phyloP scores from a whole-genome alignment of 2,888 invertebrate genomes.

The Nowickia ferox region DNA sequence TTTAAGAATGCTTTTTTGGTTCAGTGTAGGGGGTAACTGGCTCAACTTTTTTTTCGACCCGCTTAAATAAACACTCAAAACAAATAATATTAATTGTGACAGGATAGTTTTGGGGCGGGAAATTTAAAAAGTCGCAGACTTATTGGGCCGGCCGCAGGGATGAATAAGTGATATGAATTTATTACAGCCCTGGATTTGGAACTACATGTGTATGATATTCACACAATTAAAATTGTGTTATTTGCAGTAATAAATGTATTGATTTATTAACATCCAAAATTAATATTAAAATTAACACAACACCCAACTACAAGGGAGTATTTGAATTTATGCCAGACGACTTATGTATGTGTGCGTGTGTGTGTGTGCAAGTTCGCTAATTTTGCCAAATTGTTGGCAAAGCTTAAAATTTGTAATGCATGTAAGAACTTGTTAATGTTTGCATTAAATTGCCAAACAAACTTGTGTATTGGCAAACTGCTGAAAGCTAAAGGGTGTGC shows the following conservation, averaged over 20 bases:
- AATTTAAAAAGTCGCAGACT: too few relatives aligned
- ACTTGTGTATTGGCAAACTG: conserved; percentile 39
- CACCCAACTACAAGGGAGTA: conserved; percentile 17
- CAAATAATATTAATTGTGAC: too few relatives aligned
- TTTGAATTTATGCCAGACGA: conserved; percentile 6
- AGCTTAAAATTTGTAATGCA: conserved; percentile 28
- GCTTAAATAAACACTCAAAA: too few relatives aligned
- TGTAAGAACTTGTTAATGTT: conserved; percentile 49
- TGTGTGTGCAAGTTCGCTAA: background rate
- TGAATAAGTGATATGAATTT: too few relatives aligned
- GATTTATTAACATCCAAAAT: conserved; percentile 40
- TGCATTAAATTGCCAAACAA: conserved; percentile 42
- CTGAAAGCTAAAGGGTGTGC: conserved; percentile 17
- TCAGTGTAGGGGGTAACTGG: too few relatives aligned
- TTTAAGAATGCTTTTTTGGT: too few relatives aligned
- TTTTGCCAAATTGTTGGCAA: conserved; percentile 38
- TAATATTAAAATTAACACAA: conserved; percentile 35
- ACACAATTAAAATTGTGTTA: conserved; percentile 23
- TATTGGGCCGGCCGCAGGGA: too few relatives aligned
- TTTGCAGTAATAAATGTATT: conserved; percentile 50
- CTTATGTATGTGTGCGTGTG: background rate
- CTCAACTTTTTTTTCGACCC: too few relatives aligned
- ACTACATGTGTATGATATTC: background rate
- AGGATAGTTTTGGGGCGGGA: too few relatives aligned
- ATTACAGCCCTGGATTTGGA: background rate